These are phyloP conservation scores for Aphodius sticticus DNA, from an alignment of 2,888 invertebrate genomes.

Conservation along the genomic window DNA sequence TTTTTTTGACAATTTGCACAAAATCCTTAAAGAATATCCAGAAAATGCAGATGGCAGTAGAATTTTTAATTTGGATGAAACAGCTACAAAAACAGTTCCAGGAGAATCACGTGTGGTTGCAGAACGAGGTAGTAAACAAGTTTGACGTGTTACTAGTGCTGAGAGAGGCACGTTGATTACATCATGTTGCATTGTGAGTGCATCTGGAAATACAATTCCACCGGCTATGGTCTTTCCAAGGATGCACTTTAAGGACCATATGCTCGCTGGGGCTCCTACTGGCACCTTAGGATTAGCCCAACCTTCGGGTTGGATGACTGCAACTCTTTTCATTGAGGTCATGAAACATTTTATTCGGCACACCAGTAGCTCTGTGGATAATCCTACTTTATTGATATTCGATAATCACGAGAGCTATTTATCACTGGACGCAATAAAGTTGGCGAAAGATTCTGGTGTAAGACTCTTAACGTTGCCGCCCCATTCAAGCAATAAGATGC, in stretches of 20 bases:
- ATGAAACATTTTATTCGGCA: slow-evolving; percentile 36
- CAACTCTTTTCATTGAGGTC: slow-evolving; percentile 27
- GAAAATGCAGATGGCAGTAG: slow-evolving; percentile 36
- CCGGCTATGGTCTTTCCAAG: slow-evolving; percentile 54
- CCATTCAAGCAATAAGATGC: no score
- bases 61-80: slow-evolving; percentile 46
- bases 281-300: no score
- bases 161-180: slow-evolving; percentile 53
- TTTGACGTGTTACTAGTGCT: slow-evolving; percentile 50
- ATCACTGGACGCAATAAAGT: slow-evolving; percentile 42
- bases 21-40: slow-evolving; percentile 24
- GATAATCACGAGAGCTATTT: slow-evolving; percentile 55
- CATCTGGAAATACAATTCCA: slow-evolving; percentile 48
- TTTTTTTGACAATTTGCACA: slow-evolving; percentile 36
- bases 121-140: slow-evolving; percentile 43
- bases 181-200: slow-evolving; percentile 49
- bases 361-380: slow-evolving; percentile 35
- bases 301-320: background rate
- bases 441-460: no score
- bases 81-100: slow-evolving; percentile 43
- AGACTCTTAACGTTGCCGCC: no score
- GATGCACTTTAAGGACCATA: slow-evolving; percentile 47
- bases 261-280: no score
- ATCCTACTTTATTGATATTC: slow-evolving; percentile 49
- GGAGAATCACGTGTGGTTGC: slow-evolving; percentile 43